These are phyloP conservation scores for Sinocyclocheilus anophthalmus DNA, from an alignment of 2,113 vertebrate species.

Conservation along the genomic window DNA sequence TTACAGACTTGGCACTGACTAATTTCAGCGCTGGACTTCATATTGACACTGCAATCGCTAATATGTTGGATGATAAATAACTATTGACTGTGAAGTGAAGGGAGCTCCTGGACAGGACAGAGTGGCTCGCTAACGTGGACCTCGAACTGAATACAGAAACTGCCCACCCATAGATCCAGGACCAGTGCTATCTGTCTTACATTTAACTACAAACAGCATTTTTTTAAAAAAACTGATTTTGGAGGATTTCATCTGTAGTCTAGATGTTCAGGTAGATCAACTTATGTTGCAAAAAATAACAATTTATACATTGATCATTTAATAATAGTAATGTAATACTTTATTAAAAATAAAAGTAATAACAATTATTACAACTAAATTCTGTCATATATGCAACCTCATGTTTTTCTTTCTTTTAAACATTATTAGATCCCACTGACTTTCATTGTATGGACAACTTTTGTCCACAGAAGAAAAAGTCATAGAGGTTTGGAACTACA, in stretches of 20 bases:
- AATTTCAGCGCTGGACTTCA: constrained; percentile 75
- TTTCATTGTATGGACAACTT: not conserved
- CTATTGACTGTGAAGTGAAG: constrained; percentile 70
- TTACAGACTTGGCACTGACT: constrained; percentile 75
- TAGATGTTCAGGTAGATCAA: not conserved
- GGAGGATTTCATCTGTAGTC: not conserved
- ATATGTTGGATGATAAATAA: constrained; percentile 78
- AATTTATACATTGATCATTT: not conserved
- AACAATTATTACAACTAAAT: not conserved
- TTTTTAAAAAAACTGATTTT: not conserved
- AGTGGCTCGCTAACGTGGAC: constrained; percentile 17
- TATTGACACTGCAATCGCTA: constrained; percentile 79
- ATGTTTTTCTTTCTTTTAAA: not conserved
- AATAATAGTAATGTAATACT: not conserved
- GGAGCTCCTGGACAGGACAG: constrained; percentile 40
- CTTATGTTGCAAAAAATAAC: not conserved
- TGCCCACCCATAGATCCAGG: constrained; percentile 2
- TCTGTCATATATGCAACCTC: no score
- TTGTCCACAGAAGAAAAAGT: not conserved
- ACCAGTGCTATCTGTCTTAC: constrained; percentile 15
- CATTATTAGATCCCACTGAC: not conserved
- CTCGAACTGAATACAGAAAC: constrained; percentile 18
- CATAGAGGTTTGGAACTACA: no score
- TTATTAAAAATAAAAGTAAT: not conserved
- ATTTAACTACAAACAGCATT: not conserved